Evolutionary conservation across 2,888 invertebrate genomes (phyloP).

Genomic region (Tiliacea citrago): DNA sequence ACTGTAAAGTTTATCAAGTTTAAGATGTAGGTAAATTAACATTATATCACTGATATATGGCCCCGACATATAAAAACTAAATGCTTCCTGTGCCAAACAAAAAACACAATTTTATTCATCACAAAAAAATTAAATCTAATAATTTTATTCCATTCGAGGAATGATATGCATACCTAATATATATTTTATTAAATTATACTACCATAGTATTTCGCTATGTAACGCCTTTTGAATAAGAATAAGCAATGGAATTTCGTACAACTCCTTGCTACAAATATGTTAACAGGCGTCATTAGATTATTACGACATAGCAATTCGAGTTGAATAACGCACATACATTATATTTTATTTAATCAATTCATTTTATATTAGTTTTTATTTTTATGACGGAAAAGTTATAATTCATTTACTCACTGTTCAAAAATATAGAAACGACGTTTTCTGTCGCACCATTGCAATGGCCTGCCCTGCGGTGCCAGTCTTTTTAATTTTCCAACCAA

Average conservation of each 20-base stretch:
- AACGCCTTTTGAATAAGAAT: slow-evolving; percentile 23
- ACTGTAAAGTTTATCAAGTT: slow-evolving; percentile 40
- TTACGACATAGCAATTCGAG: slow-evolving; percentile 27
- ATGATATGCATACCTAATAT: slow-evolving; percentile 76
- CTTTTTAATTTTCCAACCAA: slow-evolving; percentile 9
- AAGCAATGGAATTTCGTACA: slow-evolving; percentile 34
- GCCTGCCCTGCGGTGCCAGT: slow-evolving; percentile 5
- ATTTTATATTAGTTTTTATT: slow-evolving; percentile 23
- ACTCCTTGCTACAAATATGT: slow-evolving; percentile 49
- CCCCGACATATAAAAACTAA: slow-evolving; percentile 76
- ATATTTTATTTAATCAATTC: slow-evolving; percentile 30
- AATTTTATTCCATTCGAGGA: slow-evolving; percentile 68
- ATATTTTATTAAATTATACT: slow-evolving; percentile 49
- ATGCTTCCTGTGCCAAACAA: slow-evolving; percentile 64
- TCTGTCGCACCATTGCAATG: slow-evolving; percentile 23
- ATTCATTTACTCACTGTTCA: slow-evolving; percentile 23
- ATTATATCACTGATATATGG: slow-evolving; percentile 80
- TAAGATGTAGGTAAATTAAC: slow-evolving; percentile 60
- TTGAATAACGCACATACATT: slow-evolving; percentile 18
- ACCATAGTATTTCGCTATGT: slow-evolving; percentile 10
- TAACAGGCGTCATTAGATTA: slow-evolving; percentile 55
- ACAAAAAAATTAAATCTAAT: slow-evolving; percentile 64
- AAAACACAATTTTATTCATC: slow-evolving; percentile 49
- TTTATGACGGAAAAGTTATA: slow-evolving; percentile 34
- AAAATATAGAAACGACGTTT: slow-evolving; percentile 21